Evolutionary conservation across 2,888 invertebrate species (phyloP), one percentile per base, ranked within the genome.

Genomic region (Macaria notata): DNA sequence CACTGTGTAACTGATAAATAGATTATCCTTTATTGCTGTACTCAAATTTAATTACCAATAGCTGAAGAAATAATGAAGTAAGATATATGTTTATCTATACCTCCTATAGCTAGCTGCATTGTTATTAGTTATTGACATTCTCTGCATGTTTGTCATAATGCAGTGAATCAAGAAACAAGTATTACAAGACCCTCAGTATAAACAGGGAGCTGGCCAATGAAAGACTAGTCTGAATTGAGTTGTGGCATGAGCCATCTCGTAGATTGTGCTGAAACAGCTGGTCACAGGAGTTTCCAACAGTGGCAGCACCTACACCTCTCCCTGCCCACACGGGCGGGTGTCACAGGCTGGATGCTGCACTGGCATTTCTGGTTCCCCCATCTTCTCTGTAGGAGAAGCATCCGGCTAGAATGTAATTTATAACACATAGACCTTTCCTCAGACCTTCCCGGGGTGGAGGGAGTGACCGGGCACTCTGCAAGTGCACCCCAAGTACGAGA

Each of bases 221-320:
- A 93, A 95, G 95, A 95, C 92, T 95, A 95, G 95, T 95, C 95
- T 95, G 95, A 95, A 95, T 95, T 95, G 95, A 95, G 95, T 95
- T 95, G 87, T 94, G 90, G 90, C 84, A 76, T 38, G 64, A 66
- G 79, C 84, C 92, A 94, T 93, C 95, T 94, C 93, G 94, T 95
- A 94, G 88, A 95, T 95, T 94, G 86, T 81, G 94, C 95, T 95
- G 83, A 95, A 95, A 95, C 61, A 72, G 95, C 95, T 85, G 93
- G 93, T 93, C 93, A 92, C 92, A 83, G 92, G 93, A 92, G 94
- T 86, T 95, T 95, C 94, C 95, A 95, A 93, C 93, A 88, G 82
- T 71, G 66, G 70, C 71, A 72, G 78, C 73, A 78, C 78, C 80
- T 77, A 78, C 84, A 80, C 90, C 91, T 91, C 87, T 76, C 85